Conservation (phyloP, 2,113 vertebrate species). For the Thamnaconus septentrionalis region DNA sequence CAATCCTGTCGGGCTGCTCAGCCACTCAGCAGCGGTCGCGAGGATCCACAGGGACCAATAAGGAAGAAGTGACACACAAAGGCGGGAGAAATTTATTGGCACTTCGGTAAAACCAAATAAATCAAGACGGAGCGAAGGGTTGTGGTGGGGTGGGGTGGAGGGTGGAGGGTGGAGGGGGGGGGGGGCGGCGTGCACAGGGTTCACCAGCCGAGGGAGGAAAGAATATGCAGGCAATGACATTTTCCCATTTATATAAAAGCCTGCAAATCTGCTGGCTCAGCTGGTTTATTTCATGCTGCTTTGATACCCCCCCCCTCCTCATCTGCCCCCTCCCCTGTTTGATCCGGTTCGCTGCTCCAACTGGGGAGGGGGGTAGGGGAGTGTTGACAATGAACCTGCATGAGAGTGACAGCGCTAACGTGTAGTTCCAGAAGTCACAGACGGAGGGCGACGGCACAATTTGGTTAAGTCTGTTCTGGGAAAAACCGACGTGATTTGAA, state of each 20-base stretch:
- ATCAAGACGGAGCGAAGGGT: constrained; percentile 27
- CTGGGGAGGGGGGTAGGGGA: too few relatives aligned
- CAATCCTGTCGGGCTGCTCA: constrained; percentile 13
- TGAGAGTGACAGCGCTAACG: neutral
- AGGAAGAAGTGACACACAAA: constrained; percentile 35
- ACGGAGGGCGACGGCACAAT: neutral
- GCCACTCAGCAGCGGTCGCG: constrained; percentile 17
- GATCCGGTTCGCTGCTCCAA: too few relatives aligned
- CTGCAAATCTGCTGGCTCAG: too few relatives aligned
- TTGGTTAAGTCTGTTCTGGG: constrained; percentile 6
- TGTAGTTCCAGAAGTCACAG: constrained; percentile 5
- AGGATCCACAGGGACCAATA: constrained; percentile 41
- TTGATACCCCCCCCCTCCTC: too few relatives aligned
- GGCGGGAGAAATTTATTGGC: constrained; percentile 39
- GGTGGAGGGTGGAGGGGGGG: neutral
- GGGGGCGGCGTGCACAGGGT: neutral
- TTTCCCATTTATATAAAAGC: neutral
- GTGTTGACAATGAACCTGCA: neutral
- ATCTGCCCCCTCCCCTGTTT: too few relatives aligned
- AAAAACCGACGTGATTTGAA: constrained; percentile 50
- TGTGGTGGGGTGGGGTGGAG: constrained; percentile 1
- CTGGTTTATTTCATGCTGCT: too few relatives aligned
- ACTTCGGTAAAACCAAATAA: constrained; percentile 44
- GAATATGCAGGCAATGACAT: neutral
- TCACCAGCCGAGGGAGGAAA: neutral